Evolutionary conservation across 2,888 invertebrate species (phyloP).

Genomic region (Athalia rosae): DNA sequence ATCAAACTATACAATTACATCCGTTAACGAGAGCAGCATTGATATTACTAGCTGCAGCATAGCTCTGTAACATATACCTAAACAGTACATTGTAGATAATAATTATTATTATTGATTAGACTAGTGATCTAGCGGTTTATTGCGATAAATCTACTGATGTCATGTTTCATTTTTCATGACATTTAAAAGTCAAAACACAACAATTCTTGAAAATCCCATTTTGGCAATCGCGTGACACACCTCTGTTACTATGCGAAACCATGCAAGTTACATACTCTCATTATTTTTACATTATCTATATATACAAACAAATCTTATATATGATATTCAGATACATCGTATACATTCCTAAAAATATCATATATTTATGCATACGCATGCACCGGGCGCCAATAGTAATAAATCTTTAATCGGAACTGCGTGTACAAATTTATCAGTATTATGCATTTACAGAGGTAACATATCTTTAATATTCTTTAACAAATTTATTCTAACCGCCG

Average conservation of each 20-base stretch:
- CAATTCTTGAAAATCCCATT: not conserved
- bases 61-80: constrained; percentile 5
- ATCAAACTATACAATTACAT: constrained; percentile 36
- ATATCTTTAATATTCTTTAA: not conserved
- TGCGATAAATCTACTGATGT: not conserved
- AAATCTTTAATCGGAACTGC: not conserved
- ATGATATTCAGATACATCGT: not conserved
- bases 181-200: not conserved
- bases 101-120: constrained; percentile 9
- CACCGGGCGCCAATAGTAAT: constrained; percentile 15
- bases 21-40: constrained; percentile 4
- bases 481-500: not conserved
- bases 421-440: not conserved
- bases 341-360: not conserved
- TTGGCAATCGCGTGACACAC: not conserved
- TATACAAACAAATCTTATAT: constrained; percentile 22
- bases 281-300: constrained; percentile 28
- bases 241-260: not conserved
- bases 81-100: not conserved
- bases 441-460: constrained; percentile 1
- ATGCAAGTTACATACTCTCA: constrained; percentile 9
- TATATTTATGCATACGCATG: constrained; percentile 17
- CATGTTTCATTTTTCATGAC: not conserved
- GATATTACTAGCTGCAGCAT: constrained; percentile 14
- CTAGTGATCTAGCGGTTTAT: not conserved